phyloP scores from a whole-genome alignment of 2,888 invertebrate species.

The Eueremaeus valkanovi region DNA sequence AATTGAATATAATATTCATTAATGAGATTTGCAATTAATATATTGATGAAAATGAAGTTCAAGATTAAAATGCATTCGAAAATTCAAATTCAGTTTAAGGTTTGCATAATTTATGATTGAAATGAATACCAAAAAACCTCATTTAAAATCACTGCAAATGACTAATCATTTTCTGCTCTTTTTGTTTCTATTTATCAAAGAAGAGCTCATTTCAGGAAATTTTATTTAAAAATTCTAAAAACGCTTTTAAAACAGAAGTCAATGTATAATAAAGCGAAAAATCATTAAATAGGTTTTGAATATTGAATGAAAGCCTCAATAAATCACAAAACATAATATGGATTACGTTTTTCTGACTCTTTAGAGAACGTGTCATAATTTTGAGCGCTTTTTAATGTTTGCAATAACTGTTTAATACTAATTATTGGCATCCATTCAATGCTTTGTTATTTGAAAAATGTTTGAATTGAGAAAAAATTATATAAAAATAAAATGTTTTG shows the following conservation, averaged over 20 bases:
- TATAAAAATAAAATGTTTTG: slow-evolving; percentile 1
- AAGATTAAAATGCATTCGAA: neutral
- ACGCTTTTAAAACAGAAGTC: neutral
- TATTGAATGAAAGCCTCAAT: neutral
- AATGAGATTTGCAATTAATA: neutral
- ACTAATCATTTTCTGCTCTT: slow-evolving; percentile 15
- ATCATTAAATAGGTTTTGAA: no score
- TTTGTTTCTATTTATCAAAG: neutral
- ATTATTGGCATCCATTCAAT: slow-evolving; percentile 22
- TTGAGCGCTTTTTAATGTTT: no score
- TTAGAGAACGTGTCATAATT: no score
- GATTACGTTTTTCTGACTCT: no score
- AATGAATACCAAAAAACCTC: neutral
- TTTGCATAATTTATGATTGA: slow-evolving; percentile 19
- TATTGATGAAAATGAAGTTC: slow-evolving; percentile 15
- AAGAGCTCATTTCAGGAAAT: neutral
- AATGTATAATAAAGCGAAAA: neutral
- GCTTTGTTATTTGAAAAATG: neutral
- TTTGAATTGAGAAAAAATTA: slow-evolving; percentile 8
- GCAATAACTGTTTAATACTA: neutral
- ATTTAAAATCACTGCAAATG: slow-evolving; percentile 29
- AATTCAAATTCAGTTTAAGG: slow-evolving; percentile 9
- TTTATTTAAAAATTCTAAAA: neutral
- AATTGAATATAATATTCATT: no score
- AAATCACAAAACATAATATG: slow-evolving; percentile 12